Base-by-base conservation (phyloP, 2,113 vertebrate genomes). In the Bucco capensis region DNA sequence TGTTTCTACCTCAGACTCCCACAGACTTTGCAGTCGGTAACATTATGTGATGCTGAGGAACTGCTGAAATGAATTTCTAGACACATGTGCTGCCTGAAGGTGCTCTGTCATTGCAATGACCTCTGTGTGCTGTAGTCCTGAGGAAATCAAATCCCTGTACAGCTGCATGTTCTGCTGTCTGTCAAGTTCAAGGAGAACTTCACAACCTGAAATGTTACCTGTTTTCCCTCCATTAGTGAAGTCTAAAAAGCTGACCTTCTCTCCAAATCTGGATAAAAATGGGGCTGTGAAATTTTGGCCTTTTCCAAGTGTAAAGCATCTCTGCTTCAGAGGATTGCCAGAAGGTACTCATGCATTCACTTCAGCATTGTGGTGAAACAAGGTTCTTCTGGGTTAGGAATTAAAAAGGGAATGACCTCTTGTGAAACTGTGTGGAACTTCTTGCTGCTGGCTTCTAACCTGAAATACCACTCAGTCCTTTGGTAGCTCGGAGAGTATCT, bases 401-500 rank as follows among this genome's bases (percentile, higher is more conserved):
- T 8, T 57, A 3, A 24, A 9, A 47, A 49, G 62, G 79, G 60
- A 86, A 46, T 14, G 46, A 38, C 19, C 51, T 86, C 64, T 10
- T 38, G 49, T 44, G 64, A 19, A 33, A 60, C 56, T 54, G 19
- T 69, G 53, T 60, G 73, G 42, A 47, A 61, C 31, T 23, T 18
- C n/a, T 42, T 42, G 62, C 72, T 92, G 85, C 85, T 89, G 72
- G 9, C 66, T 47, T 56, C 65, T 44, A 27, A 60, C 37, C 86
- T 72, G 81, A 50, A 40, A 22, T 11, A 0, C 51, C 65, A 4
- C 57, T 57, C 8, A 0, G 0, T 47, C 30, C 27, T 27, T 44
- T 21, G 47, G 35, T 75, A n/a, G 72, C 81, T 89, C 15, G 0
- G 71, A 38, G 89, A 60, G 42, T 38, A 14, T 23, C 80, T 74